Evolutionary conservation across 2,113 vertebrate species (phyloP).

Genomic region (Pardalotus punctatus): DNA sequence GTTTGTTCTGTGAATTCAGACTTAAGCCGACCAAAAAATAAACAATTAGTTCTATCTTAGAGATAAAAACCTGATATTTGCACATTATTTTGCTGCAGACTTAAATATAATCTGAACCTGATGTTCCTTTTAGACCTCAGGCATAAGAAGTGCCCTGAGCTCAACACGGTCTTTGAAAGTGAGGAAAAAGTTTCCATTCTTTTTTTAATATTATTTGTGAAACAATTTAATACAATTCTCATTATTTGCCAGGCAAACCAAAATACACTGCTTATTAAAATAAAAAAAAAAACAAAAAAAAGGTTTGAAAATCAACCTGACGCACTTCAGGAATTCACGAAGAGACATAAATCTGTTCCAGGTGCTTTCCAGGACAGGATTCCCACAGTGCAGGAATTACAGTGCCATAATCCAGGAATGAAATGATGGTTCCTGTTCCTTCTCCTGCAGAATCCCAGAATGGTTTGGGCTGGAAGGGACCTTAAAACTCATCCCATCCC

Average conservation of each 20-base stretch:
- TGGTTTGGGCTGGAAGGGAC: neutral
- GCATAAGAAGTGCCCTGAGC: neutral
- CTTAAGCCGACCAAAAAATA: neutral
- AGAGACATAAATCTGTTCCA: neutral
- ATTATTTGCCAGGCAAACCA: neutral
- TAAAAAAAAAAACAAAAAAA: neutral
- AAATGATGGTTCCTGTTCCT: neutral
- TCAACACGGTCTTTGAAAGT: neutral
- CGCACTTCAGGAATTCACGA: neutral
- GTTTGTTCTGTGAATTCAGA: neutral
- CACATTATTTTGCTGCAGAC: neutral
- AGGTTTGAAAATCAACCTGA: neutral
- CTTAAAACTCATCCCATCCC: fast-evolving
- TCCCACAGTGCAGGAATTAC: neutral
- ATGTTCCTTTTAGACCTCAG: neutral
- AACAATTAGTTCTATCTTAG: neutral
- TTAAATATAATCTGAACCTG: neutral
- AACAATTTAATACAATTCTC: neutral
- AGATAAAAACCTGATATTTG: neutral
- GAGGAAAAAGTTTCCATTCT: neutral
- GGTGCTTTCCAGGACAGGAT: neutral
- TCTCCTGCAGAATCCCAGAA: neutral
- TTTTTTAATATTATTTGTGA: neutral
- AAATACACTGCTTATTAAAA: neutral
- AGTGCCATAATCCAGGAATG: neutral